A percentile compares a stretch with the other conserved stretches of the same genome.
Evolutionary conservation across 1,140 invertebrate genomes (phyloP).

Genomic region (Belonocnema kinseyi): DNA sequence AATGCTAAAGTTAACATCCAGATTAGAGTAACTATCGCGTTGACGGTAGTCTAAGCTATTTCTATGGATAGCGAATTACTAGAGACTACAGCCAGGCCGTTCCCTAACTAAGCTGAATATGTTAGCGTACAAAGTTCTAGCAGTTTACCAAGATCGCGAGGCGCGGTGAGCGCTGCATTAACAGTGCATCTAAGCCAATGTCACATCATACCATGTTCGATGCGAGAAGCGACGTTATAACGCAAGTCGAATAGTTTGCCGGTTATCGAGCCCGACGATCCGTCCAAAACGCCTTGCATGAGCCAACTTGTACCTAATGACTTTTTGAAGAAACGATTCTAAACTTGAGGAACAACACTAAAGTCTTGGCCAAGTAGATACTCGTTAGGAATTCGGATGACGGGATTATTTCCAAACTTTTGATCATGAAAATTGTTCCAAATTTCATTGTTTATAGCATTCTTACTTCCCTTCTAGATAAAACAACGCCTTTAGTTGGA

Average conservation of each 20-base stretch:
- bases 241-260: conserved; percentile 23
- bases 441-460: background rate
- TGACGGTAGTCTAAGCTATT: conserved; percentile 15
- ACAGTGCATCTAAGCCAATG: conserved; percentile 13
- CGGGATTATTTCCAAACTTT: conserved; percentile 3
- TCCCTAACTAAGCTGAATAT: conserved; percentile 14
- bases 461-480: too few relatives aligned
- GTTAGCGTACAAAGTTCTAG: conserved; percentile 8
- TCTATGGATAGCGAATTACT: conserved; percentile 2
- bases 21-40: background rate
- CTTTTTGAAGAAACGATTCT: conserved; percentile 18
- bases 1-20: conserved; percentile 2
- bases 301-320: conserved; percentile 25
- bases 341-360: conserved; percentile 21
- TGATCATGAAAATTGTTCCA: conserved; percentile 5
- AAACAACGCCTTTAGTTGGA: too few relatives aligned
- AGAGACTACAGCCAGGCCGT: background rate
- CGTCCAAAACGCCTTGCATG: conserved; percentile 7
- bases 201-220: background rate
- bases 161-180: conserved; percentile 1
- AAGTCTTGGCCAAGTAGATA: conserved; percentile 3
- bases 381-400: background rate
- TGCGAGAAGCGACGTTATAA: conserved; percentile 11
- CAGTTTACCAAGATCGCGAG: conserved; percentile 23
- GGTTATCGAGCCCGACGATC: conserved; percentile 14